Evolutionary conservation across 1,140 invertebrate genomes (phyloP).

Genomic region (Oryzaephilus surinamensis): DNA sequence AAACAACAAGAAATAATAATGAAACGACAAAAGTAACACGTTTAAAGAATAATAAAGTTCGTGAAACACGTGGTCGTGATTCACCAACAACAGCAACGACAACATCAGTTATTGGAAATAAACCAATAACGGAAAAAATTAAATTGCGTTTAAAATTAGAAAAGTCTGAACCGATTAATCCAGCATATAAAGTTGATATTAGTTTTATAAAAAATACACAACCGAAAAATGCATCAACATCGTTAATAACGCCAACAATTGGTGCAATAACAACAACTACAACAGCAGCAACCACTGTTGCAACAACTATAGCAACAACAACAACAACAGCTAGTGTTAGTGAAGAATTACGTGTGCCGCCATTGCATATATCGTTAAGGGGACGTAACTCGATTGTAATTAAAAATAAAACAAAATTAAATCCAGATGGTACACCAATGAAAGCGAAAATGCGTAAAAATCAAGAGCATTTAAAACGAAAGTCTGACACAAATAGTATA

Average conservation of each 20-base stretch:
- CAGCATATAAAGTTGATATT: conserved; percentile 71
- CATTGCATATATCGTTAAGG: conserved; percentile 77
- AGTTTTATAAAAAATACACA: conserved; percentile 53
- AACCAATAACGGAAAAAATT: conserved; percentile 63
- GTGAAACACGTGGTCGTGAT: conserved; percentile 12
- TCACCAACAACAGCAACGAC: conserved; percentile 18
- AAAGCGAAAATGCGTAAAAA: conserved; percentile 36
- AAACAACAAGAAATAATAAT: conserved; percentile 45
- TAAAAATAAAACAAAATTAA: conserved; percentile 45
- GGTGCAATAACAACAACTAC: not conserved
- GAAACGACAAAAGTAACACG: conserved; percentile 33
- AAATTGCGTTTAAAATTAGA: conserved; percentile 74
- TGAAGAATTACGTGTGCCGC: conserved; percentile 75
- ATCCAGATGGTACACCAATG: conserved; percentile 22
- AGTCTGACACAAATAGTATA: not conserved
- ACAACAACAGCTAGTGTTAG: conserved; percentile 10
- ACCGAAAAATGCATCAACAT: conserved; percentile 36
- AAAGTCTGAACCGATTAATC: conserved; percentile 63
- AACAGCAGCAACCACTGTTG: not conserved
- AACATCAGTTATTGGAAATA: conserved; percentile 18
- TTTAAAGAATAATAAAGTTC: no score
- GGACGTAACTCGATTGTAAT: conserved; percentile 77
- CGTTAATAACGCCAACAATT: conserved; percentile 4
- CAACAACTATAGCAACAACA: conserved; percentile 3
- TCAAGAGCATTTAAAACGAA: conserved; percentile 25